Evolutionary conservation across 2,113 vertebrate genomes (phyloP).

Genomic region (Anolis sagrei): DNA sequence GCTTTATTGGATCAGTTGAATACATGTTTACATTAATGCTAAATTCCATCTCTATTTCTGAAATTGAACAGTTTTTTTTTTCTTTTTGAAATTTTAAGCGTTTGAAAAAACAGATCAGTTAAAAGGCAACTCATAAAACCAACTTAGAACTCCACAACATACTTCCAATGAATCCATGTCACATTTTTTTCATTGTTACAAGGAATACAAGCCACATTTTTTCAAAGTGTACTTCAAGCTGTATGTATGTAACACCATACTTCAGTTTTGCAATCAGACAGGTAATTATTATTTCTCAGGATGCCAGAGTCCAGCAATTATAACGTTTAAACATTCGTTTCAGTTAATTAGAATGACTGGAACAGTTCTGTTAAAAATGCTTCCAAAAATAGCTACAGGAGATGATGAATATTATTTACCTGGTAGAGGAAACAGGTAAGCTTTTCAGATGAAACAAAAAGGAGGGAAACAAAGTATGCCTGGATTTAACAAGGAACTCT

Average conservation of each 20-base stretch:
- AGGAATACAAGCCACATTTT: slow-evolving; percentile 20
- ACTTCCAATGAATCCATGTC: slow-evolving; percentile 50
- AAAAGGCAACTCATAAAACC: slow-evolving; percentile 70
- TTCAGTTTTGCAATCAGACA: slow-evolving; percentile 63
- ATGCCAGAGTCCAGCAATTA: slow-evolving; percentile 63
- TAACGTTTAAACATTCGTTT: slow-evolving; percentile 74
- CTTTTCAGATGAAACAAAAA: slow-evolving; percentile 47
- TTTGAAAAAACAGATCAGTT: slow-evolving; percentile 56
- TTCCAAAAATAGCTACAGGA: slow-evolving; percentile 58
- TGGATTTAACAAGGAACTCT: slow-evolving; percentile 61
- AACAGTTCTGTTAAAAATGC: slow-evolving; percentile 60
- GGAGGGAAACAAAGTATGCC: slow-evolving; percentile 51
- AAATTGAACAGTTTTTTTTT: slow-evolving; percentile 31
- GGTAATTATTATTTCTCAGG: slow-evolving; percentile 71
- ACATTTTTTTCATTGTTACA: no score
- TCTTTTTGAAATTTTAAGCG: slow-evolving; percentile 69
- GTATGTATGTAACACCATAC: slow-evolving; percentile 50
- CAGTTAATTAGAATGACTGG: slow-evolving; percentile 68
- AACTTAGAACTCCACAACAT: slow-evolving; percentile 71
- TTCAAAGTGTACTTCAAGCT: slow-evolving; percentile 2
- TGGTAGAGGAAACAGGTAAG: slow-evolving; percentile 56
- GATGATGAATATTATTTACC: slow-evolving; percentile 59
- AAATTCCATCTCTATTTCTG: slow-evolving; percentile 45
- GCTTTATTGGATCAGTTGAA: slow-evolving; percentile 46
- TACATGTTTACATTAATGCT: slow-evolving; percentile 50